phyloP scores from a whole-genome alignment of 2,113 vertebrate species.

The Bolborhynchus lineola region DNA sequence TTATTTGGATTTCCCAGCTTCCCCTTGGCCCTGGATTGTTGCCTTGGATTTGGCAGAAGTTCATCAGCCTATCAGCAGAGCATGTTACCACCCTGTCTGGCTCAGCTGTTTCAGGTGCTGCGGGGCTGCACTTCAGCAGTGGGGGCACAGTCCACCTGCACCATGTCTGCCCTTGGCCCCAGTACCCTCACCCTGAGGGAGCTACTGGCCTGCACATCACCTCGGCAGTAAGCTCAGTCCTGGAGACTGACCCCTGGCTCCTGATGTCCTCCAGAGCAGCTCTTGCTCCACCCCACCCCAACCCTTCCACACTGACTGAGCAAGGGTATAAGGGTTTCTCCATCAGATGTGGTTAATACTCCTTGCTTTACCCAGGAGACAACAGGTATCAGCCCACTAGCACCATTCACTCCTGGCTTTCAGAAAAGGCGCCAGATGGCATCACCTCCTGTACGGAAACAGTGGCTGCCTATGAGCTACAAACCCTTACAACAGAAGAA shows the following conservation, averaged over 20 bases:
- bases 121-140: no score
- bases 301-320: background rate
- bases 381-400: background rate
- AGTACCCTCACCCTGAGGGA: background rate
- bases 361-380: background rate
- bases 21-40: background rate
- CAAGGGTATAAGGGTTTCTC: background rate
- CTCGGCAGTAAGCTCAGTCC: background rate
- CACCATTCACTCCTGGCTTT: background rate
- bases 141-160: background rate
- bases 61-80: background rate
- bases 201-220: background rate
- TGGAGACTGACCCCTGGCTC: background rate
- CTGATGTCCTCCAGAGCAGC: background rate
- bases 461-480: background rate
- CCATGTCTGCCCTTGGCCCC: no score
- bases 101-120: accelerated
- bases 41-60: background rate
- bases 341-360: accelerated
- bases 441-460: background rate
- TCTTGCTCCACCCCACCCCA: accelerated
- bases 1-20: background rate
- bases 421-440: background rate
- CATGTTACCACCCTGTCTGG: background rate
- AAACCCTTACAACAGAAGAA: background rate